Evolutionary conservation across 2,113 vertebrate species (phyloP).

Genomic region (Nibea coibor): DNA sequence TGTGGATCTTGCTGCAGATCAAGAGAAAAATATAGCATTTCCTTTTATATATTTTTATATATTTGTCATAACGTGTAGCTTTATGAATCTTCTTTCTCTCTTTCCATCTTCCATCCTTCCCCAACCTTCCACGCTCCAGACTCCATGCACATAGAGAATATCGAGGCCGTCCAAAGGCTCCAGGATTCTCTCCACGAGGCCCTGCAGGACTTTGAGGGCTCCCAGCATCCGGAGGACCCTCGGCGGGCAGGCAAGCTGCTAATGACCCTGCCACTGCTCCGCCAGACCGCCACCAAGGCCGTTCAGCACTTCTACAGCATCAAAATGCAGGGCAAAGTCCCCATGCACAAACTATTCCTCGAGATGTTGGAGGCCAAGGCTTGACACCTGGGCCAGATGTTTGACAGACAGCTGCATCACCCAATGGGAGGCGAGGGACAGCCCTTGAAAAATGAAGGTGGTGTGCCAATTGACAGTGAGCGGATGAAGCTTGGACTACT

Average conservation of each 20-base stretch:
- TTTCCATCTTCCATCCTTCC: not conserved
- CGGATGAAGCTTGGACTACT: slow-evolving; percentile 50
- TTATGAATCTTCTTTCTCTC: not conserved
- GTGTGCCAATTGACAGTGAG: slow-evolving; percentile 63
- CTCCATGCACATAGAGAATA: slow-evolving; percentile 97
- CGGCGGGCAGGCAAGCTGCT: slow-evolving; percentile 93
- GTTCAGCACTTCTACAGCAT: slow-evolving; percentile 95
- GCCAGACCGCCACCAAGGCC: slow-evolving; percentile 92
- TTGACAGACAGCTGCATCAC: slow-evolving; percentile 68
- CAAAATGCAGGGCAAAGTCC: slow-evolving; percentile 95
- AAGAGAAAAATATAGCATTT: not conserved
- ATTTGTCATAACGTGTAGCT: not conserved
- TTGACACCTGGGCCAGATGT: slow-evolving; percentile 79
- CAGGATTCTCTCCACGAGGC: slow-evolving; percentile 97
- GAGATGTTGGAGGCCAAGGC: slow-evolving; percentile 98
- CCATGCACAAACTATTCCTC: slow-evolving; percentile 98
- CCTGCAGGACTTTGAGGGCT: slow-evolving; percentile 93
- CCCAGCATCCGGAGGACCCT: slow-evolving; percentile 91
- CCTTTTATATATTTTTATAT: not conserved
- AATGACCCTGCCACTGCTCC: slow-evolving; percentile 93
- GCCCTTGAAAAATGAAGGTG: slow-evolving; percentile 41
- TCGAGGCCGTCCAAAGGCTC: slow-evolving; percentile 94
- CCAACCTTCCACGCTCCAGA: slow-evolving; percentile 77
- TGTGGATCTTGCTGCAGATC: not conserved
- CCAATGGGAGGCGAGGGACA: slow-evolving; percentile 59